These are phyloP conservation scores for Tolypeutes matacus DNA, from an alignment of 2,797 vertebrate species.

Conservation along the genomic window DNA sequence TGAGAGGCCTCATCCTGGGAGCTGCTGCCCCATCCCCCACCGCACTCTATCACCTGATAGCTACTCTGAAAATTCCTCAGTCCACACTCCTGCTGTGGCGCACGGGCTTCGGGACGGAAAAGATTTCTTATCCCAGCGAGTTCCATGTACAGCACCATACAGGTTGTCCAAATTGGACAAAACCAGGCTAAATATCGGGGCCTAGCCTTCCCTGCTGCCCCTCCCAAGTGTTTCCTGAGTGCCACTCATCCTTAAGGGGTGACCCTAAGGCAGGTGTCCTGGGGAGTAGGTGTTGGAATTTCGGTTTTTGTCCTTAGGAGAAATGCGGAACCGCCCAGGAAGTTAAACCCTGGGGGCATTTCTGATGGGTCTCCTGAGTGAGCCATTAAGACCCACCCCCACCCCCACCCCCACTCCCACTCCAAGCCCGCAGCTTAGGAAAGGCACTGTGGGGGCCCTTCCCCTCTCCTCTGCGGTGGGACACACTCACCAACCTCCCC, in stretches of 20 bases:
- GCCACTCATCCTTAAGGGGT: fast-evolving
- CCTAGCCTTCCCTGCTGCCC: fast-evolving
- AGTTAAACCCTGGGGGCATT: not conserved
- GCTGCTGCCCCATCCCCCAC: fast-evolving
- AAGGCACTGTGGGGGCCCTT: constrained; percentile 79
- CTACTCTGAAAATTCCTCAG: not conserved
- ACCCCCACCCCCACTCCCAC: not conserved
- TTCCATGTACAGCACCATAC: not conserved
- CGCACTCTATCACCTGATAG: no score
- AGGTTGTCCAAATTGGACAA: not conserved
- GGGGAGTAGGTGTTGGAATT: not conserved
- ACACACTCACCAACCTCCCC: constrained; percentile 84
- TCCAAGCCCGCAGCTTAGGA: not conserved
- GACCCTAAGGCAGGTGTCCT: fast-evolving
- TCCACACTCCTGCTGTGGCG: not conserved
- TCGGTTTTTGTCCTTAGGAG: not conserved
- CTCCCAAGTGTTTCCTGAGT: not conserved
- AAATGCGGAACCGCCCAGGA: not conserved
- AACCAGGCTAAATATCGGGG: not conserved
- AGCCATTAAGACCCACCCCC: constrained; percentile 82
- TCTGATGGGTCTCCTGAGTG: constrained; percentile 79
- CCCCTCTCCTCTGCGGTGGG: constrained; percentile 6
- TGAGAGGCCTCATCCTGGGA: not conserved
- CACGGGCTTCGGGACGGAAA: not conserved
- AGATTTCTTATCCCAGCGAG: not conserved